Percentiles rank a stretch among this genome's conserved stretches.
Conservation (phyloP, 2,797 vertebrate species). For the Iguana delicatissima region DNA sequence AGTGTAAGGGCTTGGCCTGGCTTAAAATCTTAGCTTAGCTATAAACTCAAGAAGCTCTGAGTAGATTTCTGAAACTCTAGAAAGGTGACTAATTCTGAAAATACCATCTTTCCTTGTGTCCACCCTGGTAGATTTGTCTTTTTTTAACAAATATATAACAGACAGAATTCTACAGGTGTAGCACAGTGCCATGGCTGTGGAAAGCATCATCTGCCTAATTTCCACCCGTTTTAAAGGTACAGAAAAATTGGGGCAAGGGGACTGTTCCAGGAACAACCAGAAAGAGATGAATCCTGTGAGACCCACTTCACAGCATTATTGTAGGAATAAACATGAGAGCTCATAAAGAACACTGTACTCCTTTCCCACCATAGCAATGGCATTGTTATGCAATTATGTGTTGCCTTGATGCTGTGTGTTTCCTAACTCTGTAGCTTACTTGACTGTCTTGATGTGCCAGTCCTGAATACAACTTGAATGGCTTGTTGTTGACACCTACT, state of each 20-base stretch:
- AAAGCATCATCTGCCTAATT: not conserved
- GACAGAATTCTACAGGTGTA: not conserved
- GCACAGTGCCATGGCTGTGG: not conserved
- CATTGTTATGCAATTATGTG: not conserved
- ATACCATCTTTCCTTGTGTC: not conserved
- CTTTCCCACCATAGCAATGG: not conserved
- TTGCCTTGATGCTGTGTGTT: not conserved
- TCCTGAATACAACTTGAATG: not conserved
- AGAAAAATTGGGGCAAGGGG: not conserved
- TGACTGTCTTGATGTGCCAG: slow-evolving; percentile 5
- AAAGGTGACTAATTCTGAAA: not conserved
- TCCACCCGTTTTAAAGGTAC: not conserved
- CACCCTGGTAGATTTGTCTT: not conserved
- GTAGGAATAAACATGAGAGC: not conserved
- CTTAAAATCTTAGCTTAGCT: not conserved
- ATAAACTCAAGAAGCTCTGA: not conserved
- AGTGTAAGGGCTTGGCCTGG: not conserved
- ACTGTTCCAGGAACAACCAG: not conserved
- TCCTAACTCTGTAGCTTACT: not conserved
- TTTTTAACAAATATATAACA: not conserved
- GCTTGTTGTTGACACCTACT: slow-evolving; percentile 1
- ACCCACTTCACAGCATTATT: not conserved
- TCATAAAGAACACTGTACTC: not conserved
- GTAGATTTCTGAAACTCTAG: not conserved
- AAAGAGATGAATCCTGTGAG: not conserved